phyloP scores from a whole-genome alignment of 2,797 vertebrate genomes.

The Typhlichthys eigenmanni region DNA sequence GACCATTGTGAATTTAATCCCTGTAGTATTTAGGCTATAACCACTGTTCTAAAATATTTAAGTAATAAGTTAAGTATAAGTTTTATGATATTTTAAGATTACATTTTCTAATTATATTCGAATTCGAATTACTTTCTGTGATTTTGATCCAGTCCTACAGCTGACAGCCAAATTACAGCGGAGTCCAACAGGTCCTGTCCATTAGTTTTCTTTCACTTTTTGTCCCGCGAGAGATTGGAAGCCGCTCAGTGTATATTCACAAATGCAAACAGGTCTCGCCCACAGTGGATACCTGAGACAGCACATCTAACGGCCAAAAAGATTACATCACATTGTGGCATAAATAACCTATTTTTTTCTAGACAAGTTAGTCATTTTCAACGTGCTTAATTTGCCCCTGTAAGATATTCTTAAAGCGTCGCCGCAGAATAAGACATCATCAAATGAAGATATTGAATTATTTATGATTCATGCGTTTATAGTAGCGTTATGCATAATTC shows the following conservation, averaged over 20 bases:
- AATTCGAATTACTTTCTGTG: constrained; percentile 54
- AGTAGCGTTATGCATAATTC: constrained; percentile 42
- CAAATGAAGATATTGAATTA: constrained; percentile 65
- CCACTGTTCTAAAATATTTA: not conserved
- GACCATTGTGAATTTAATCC: too few relatives aligned
- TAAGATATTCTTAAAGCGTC: constrained; percentile 33
- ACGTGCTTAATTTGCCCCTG: constrained; percentile 55
- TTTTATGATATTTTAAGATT: constrained; percentile 45
- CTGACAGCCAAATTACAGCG: constrained; percentile 70
- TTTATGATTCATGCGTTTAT: constrained; percentile 64
- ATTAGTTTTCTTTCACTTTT: constrained; percentile 49
- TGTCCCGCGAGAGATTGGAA: constrained; percentile 57
- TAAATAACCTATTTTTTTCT: not conserved
- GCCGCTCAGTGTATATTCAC: constrained; percentile 49
- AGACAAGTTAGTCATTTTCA: constrained; percentile 18
- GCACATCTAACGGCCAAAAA: constrained; percentile 26
- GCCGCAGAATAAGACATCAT: constrained; percentile 2
- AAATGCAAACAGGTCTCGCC: constrained; percentile 52
- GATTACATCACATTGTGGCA: constrained; percentile 30
- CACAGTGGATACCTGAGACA: constrained; percentile 35
- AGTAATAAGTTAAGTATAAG: too few relatives aligned
- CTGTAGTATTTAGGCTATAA: not conserved
- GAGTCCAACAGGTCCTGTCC: constrained; percentile 78
- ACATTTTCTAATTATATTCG: constrained; percentile 27
- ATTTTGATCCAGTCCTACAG: constrained; percentile 69